Conservation (phyloP, 2,888 invertebrate genomes). For the Phymatocera aterrima region DNA sequence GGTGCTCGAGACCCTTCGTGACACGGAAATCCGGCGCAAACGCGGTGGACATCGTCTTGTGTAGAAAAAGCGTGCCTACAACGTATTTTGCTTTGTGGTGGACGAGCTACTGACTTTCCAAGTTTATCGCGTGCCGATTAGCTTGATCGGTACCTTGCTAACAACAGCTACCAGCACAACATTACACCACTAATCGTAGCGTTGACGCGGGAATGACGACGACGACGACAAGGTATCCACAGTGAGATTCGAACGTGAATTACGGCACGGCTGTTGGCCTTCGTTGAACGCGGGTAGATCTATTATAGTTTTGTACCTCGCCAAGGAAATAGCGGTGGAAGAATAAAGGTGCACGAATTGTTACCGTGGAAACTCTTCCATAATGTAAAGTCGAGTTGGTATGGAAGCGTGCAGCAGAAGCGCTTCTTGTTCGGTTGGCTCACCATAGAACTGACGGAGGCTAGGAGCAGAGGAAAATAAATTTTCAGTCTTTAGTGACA, state of each 20-base stretch:
- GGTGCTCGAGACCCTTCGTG: constrained; percentile 27
- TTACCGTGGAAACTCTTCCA: constrained; percentile 27
- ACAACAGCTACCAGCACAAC: neutral
- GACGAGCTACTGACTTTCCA: constrained; percentile 21
- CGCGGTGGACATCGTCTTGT: neutral
- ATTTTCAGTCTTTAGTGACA: constrained; percentile 38
- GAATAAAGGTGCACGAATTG: neutral
- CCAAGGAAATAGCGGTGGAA: neutral
- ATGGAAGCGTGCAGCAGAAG: constrained; percentile 16
- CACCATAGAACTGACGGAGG: neutral
- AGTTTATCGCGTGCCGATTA: constrained; percentile 34
- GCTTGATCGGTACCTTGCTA: constrained; percentile 33
- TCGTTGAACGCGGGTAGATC: neutral
- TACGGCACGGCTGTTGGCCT: neutral
- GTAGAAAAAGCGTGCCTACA: constrained; percentile 7
- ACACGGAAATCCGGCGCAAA: constrained; percentile 30
- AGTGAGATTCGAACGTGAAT: constrained; percentile 2
- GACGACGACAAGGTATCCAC: constrained; percentile 13
- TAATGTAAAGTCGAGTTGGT: constrained; percentile 26
- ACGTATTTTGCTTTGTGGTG: constrained; percentile 8
- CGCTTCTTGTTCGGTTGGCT: constrained; percentile 13
- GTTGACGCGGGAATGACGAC: constrained; percentile 26
- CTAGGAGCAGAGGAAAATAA: constrained; percentile 24
- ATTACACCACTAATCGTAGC: neutral
- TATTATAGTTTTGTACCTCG: neutral